phyloP scores from a whole-genome alignment of 35 echinoderm and acorn worm genomes.

The Apostichopus japonicus region DNA sequence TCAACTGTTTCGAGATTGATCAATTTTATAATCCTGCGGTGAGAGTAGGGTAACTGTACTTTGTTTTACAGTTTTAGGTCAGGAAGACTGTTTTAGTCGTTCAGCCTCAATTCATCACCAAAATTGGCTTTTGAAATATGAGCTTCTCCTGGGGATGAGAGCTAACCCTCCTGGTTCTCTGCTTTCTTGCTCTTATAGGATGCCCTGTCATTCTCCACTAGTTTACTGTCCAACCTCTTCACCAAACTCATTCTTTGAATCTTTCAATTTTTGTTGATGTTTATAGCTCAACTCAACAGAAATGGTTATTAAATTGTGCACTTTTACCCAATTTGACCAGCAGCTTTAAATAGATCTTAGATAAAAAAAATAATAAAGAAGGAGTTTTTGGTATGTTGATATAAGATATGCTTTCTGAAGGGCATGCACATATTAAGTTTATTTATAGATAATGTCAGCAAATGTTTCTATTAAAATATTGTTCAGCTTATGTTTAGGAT shows the following conservation, averaged over 20 bases:
- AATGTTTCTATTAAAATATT: no score
- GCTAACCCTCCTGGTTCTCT: not conserved
- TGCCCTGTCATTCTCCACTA: not conserved
- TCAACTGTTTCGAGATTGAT: not conserved
- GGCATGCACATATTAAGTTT: no score
- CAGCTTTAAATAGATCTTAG: no score
- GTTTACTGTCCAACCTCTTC: not conserved
- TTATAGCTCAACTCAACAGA: not conserved
- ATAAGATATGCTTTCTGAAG: no score
- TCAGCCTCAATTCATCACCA: slow-evolving; percentile 1
- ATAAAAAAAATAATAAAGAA: no score
- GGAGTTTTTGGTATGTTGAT: no score
- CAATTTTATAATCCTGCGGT: not conserved
- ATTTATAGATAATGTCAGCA: no score
- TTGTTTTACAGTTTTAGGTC: slow-evolving; percentile 12
- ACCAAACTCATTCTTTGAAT: not conserved
- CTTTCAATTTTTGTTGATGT: not conserved
- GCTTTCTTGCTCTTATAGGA: not conserved
- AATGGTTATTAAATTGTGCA: not conserved
- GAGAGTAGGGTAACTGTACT: slow-evolving; percentile 5
- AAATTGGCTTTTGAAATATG: slow-evolving; percentile 41
- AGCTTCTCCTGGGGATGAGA: slow-evolving; percentile 22
- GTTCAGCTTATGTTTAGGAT: no score
- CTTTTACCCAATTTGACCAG: no score
- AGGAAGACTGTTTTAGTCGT: slow-evolving; percentile 7